Evolutionary conservation across 2,888 invertebrate species (phyloP), one percentile per base, ranked within the genome.

Genomic region (Pilophorus perplexus): DNA sequence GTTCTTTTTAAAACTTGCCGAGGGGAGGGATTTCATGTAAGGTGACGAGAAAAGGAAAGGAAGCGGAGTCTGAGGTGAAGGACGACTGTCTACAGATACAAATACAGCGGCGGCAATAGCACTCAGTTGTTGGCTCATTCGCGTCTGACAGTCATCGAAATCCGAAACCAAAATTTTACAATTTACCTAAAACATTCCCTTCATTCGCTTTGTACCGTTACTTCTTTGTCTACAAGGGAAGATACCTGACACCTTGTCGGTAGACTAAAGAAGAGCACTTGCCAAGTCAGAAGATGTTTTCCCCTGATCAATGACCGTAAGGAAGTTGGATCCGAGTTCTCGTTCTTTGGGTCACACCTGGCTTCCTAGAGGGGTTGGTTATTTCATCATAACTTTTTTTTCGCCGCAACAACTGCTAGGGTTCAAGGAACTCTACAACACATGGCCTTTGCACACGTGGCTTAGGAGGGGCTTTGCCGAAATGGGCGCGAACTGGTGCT

Each of bases 281-380:
- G n/a, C n/a, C n/a, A n/a, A n/a, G n/a, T n/a, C n/a, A n/a, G n/a
- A n/a, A n/a, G n/a, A n/a, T n/a, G n/a, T n/a, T n/a, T n/a, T n/a
- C n/a, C n/a, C n/a, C n/a, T 52, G 52, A 52, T 52, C 52, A 52
- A 52, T 52, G 52, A 25, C 25, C 23, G 52, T 12, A 28, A n/a
- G 52, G 52, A 23, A 28, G 52, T 16, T 52, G 46, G 46, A 22
- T 23, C 23, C 46, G 46, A 25, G 46, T 22, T 46, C 46, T 22
- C n/a, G n/a, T n/a, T n/a, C n/a, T n/a, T 10, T 25, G 52, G 52
- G 52, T 52, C 52, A 52, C 52, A 52, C 52, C 52, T 52, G 52
- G 52, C 52, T 52, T 52, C 52, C 52, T 52, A 52, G 52, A 28
- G 28, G 52, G 52, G 52, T 52, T 52, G 28, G 52, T 52, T 52